Conservation (phyloP, 2,113 vertebrate species). For the Vidua macroura region DNA sequence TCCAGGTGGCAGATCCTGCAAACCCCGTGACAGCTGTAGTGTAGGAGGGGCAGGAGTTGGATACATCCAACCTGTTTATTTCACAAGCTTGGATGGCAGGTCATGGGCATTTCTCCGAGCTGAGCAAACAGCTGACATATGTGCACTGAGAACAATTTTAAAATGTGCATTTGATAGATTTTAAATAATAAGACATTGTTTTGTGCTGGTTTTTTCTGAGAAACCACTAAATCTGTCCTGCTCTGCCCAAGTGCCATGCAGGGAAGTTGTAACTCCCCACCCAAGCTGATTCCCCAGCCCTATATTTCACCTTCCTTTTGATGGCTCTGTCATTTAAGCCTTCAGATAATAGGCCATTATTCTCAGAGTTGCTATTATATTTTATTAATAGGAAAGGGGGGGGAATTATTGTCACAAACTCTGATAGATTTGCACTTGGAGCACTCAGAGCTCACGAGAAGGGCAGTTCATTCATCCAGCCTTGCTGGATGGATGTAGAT, state of each 20-base stretch:
- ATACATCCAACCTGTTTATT: neutral
- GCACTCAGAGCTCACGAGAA: neutral
- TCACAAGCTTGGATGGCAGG: neutral
- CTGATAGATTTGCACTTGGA: constrained; percentile 31
- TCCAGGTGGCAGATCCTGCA: neutral
- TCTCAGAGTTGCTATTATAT: constrained; percentile 59
- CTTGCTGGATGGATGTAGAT: neutral
- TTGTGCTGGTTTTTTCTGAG: neutral
- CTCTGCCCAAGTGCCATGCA: neutral
- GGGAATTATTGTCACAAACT: constrained; percentile 31
- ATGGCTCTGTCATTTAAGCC: constrained; percentile 55
- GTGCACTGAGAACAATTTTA: neutral
- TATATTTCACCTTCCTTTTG: constrained; percentile 62
- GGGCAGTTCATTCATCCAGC: neutral
- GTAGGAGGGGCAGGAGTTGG: neutral
- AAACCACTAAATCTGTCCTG: neutral
- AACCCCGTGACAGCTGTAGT: neutral
- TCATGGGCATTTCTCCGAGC: neutral
- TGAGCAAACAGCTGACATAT: neutral
- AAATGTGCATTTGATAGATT: neutral
- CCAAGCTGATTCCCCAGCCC: neutral
- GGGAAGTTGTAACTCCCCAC: neutral
- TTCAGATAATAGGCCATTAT: constrained; percentile 63
- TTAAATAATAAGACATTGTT: neutral
- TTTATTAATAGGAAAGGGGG: constrained; percentile 65